A percentile compares a stretch with the other conserved stretches of the same genome.
Conservation (phyloP, 2,113 vertebrate genomes). For the Pycnonotus jocosus region DNA sequence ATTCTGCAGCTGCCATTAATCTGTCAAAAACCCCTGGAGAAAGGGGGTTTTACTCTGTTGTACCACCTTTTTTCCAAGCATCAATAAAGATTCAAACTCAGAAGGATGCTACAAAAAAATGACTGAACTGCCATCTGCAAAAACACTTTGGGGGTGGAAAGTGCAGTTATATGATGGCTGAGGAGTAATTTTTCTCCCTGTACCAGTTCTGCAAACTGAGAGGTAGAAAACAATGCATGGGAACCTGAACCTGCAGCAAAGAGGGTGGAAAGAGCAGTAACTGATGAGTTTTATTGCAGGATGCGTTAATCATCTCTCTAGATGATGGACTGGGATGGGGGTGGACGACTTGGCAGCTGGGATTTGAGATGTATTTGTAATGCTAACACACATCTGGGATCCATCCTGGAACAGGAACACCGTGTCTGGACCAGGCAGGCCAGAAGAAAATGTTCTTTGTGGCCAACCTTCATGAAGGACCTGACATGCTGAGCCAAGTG, state of each 20-base stretch:
- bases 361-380: conserved; percentile 26
- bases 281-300: background rate
- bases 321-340: background rate
- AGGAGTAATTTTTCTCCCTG: conserved; percentile 5
- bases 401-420: background rate
- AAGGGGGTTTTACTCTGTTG: background rate
- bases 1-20: background rate
- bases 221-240: background rate
- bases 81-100: background rate
- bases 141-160: conserved; percentile 12
- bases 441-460: conserved; percentile 4
- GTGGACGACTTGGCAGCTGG: conserved; percentile 36
- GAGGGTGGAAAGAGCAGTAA: conserved; percentile 1
- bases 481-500: rapidly evolving
- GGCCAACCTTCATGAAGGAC: background rate
- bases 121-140: background rate
- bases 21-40: background rate
- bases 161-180: background rate
- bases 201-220: background rate
- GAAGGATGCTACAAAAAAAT: background rate
- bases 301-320: conserved; percentile 27
- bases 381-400: conserved; percentile 52
- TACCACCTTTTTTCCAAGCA: background rate
- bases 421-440: background rate
- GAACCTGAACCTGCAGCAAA: conserved; percentile 34